These are phyloP conservation scores for Ephialtes manifestator DNA, from an alignment of 2,888 invertebrate genomes.

Conservation along the genomic window DNA sequence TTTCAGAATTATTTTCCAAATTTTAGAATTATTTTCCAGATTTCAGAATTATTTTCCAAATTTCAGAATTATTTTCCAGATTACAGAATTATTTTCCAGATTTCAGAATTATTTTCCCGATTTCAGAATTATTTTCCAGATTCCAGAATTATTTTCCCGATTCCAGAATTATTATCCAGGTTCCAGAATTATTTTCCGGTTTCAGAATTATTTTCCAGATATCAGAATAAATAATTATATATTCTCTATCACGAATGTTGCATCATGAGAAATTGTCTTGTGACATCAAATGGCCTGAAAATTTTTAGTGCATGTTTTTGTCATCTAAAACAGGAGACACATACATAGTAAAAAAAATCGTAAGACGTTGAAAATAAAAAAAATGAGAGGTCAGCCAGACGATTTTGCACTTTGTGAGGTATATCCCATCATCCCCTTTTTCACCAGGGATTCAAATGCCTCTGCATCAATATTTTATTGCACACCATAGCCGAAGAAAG, in stretches of 20 bases:
- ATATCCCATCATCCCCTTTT: not conserved
- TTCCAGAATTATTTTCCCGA: no score
- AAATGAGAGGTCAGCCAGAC: conserved; percentile 63
- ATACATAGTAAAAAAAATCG: no score
- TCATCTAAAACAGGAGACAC: not conserved
- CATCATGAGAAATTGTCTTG: not conserved
- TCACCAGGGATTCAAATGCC: conserved; percentile 65
- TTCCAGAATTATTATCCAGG: no score
- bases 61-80: no score
- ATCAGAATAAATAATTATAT: not conserved
- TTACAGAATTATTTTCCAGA: no score
- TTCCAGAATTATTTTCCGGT: no score
- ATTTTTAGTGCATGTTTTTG: not conserved
- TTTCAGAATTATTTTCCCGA: no score
- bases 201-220: no score
- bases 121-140: no score
- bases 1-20: no score
- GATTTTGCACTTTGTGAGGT: conserved; percentile 33
- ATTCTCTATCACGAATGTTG: not conserved
- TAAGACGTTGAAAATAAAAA: conserved; percentile 34
- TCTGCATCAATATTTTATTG: conserved; percentile 74
- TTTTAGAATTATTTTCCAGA: no score
- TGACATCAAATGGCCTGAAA: not conserved
- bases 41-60: no score
- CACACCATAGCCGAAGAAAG: conserved; percentile 57